A percentile compares a stretch with the other conserved stretches of the same genome.
Conservation (phyloP, 2,888 invertebrate species). For the Caradrina clavipalpis region DNA sequence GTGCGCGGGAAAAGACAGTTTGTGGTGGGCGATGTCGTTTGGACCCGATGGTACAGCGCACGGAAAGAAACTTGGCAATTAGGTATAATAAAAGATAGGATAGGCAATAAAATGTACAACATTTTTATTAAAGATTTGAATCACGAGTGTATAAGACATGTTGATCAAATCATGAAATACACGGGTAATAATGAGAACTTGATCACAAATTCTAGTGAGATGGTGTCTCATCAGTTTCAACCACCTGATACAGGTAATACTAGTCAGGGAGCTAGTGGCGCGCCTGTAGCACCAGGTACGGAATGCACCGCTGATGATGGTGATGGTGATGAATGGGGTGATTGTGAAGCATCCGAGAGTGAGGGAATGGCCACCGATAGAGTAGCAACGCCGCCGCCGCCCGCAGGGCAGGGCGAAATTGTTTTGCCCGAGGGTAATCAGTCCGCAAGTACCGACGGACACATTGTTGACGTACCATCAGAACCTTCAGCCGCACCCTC, state of each 20-base stretch:
- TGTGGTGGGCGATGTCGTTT: background rate
- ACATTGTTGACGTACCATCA: background rate
- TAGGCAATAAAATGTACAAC: background rate
- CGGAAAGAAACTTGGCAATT: background rate
- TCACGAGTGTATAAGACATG: background rate
- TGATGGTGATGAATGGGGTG: background rate
- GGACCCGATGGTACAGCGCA: background rate
- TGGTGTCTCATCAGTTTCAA: background rate
- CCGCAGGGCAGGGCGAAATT: background rate
- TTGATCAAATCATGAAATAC: background rate
- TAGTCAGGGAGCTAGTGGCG: background rate
- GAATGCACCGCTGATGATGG: background rate
- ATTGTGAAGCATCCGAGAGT: background rate
- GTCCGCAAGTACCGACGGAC: background rate
- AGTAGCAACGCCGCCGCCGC: background rate
- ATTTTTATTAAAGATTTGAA: background rate
- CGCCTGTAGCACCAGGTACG: background rate
- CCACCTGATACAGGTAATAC: background rate
- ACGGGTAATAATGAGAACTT: background rate
- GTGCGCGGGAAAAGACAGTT: background rate
- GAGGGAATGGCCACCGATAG: background rate
- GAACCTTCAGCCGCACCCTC: background rate
- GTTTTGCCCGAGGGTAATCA: background rate
- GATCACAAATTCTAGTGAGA: background rate
- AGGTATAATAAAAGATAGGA: background rate